Percentiles rank a stretch among this genome's conserved stretches.
These are phyloP conservation scores for Okamejei kenojei DNA, from an alignment of 2,797 vertebrate species.

Conservation along the genomic window DNA sequence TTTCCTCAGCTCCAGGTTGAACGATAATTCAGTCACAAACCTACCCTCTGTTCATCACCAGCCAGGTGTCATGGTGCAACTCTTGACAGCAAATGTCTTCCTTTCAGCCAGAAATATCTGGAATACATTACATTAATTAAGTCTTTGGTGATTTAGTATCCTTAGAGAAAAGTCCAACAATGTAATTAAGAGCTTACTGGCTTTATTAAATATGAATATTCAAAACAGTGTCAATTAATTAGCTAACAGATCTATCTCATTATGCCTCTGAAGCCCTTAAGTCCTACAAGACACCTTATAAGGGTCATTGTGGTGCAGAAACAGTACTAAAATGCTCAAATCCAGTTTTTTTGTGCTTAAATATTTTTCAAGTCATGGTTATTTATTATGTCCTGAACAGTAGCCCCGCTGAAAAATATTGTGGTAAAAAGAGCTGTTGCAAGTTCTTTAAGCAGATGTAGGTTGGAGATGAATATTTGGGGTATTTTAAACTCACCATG, in stretches of 20 bases:
- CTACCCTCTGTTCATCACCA: constrained; percentile 69
- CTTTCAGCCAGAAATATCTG: constrained; percentile 80
- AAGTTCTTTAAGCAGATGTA: constrained; percentile 17
- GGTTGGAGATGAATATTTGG: constrained; percentile 51
- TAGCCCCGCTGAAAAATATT: constrained; percentile 51
- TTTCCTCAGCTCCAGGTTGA: constrained; percentile 56
- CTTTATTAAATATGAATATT: constrained; percentile 99
- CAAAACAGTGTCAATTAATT: constrained; percentile 99
- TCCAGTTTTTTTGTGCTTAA: constrained; percentile 58
- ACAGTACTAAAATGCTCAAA: constrained; percentile 66
- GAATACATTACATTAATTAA: constrained; percentile 99
- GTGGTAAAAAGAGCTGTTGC: constrained; percentile 17
- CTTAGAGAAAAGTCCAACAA: constrained; percentile 96
- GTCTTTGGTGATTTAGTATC: constrained; percentile 98
- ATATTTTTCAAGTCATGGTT: constrained; percentile 62
- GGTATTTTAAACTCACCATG: constrained; percentile 65
- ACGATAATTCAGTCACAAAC: constrained; percentile 67
- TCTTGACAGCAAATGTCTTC: constrained; percentile 88
- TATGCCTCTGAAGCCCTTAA: constrained; percentile 65
- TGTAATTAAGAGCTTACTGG: constrained; percentile 96
- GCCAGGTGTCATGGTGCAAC: constrained; percentile 90
- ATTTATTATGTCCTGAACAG: constrained; percentile 58
- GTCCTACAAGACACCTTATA: constrained; percentile 79
- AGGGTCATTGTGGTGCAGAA: constrained; percentile 71
- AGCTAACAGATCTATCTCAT: constrained; percentile 75